Evolutionary conservation across 2,113 vertebrate species (phyloP), one percentile per base, ranked within the genome.

Genomic region (Eudyptes chrysolophus): DNA sequence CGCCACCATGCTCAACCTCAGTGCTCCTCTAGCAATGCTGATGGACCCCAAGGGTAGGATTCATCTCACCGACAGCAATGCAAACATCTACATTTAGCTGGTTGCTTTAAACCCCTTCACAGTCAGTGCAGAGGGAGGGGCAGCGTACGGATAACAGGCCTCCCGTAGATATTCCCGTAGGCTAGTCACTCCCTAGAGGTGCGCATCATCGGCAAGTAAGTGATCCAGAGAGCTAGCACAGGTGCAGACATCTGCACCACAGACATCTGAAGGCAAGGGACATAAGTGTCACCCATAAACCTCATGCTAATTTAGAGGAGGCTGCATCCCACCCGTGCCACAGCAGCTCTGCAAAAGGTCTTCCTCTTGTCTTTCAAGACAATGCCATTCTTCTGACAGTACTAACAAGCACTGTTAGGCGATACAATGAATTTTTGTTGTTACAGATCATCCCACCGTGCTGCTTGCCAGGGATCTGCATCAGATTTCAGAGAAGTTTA

Each of bases 121-220:
- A 25, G 55, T 3, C 30, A 34, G 46, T 10, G 46, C 52, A 79
- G 78, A 75, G 11, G 27, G 29, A 79, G 16, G 30, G 34, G 27
- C 25, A 70, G 16, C 12, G 16, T 11, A 7, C 1, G 5, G 34
- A 7, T 16, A 62, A 22, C 26, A n/a, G 24, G 16, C 32, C 62
- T 82, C 64, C n/a, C 29, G 64, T 18, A 60, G 57, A 49, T 55
- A 74, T 17, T 65, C 62, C 36, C 42, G 38, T 26, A 48, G 38
- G 26, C 32, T 49, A 49, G 9, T 25, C 40, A 29, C 20, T 54
- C 46, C 64, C 46, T 26, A 22, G 38, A 64, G n/a, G 11, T 76
- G 25, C 22, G n/a, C n/a, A 26, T 25, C 0, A 0, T 10, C 3
- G 1, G 25, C n/a, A 55, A 25, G 38, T 12, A 66, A 75, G n/a